Base-by-base conservation (phyloP, 1,140 invertebrate species). In the Rhyzopertha dominica region DNA sequence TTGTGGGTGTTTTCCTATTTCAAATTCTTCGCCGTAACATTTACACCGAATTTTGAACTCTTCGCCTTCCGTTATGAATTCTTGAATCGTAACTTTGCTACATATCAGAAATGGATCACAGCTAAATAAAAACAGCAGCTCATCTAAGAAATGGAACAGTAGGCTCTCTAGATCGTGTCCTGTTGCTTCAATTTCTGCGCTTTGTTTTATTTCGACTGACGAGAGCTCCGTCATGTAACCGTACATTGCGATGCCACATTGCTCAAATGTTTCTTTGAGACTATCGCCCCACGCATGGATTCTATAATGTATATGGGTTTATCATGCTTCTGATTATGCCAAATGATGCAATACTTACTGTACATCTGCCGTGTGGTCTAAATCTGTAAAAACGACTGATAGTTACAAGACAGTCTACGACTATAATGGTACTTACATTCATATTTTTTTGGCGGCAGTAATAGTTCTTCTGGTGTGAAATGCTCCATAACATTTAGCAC, bases 281-380 rank as follows among this genome's bases (percentile, higher is more conserved):
- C 72, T 83, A 31, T 82, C 75, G n/a, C 95, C 95, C 95, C 95
- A 96, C 43, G 87, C 77, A 65, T 95, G 91, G 34, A 95, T 69
- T 65, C 88, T 91, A 63, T 36, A 72, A 71, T 57, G 7, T 44
- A 55, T 36, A 30, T 31, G 31, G 49, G 39, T 37, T 41, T n/a
- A 23, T 37, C 35, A 22, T 24, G n/a, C 20, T 16, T 34, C 3
- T 12, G 18, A 35, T 29, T 29, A 41, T 14, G 29, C 16, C 12
- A 37, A 35, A 8, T 29, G 46, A 40, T 16, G 58, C 20, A 25
- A 30, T 24, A 82, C 88, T 89, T 77, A 94, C 88, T 98, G 95
- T 17, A 98, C 88, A 74, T 98, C 95, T 3, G 95, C 94, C 19
- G 95, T 94, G 62, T 98, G 94, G 63, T 98, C 95, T 58, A 98